Base-by-base conservation (phyloP, 2,113 vertebrate genomes). In the Melanostigma gelatinosum region DNA sequence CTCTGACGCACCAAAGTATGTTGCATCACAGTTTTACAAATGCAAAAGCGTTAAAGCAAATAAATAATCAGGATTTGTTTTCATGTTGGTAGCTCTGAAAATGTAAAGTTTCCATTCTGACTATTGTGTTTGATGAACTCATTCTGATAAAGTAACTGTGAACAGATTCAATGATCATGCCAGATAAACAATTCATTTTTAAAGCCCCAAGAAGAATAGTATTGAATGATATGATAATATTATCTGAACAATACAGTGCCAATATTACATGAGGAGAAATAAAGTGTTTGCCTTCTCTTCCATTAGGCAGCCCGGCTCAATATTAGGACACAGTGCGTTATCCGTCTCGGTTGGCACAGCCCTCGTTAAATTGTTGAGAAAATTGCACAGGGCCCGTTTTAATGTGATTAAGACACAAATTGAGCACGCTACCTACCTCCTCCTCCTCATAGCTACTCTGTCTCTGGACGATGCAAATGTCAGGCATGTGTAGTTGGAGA, bases 361-460 rank as follows among this genome's bases (percentile, higher is more conserved):
- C 67, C 78, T 83, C 61, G 68, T 89, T 87, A 86, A 91, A 92
- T 87, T 66, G 72, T 85, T 89, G 80, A 75, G 65, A 85, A 90
- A 91, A 87, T 91, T 86, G 75, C 82, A 75, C 69, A 52, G 75
- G 72, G 82, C 74, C 46, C 46, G 27, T 88, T 90, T 86, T 83
- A 88, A 87, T 85, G 80, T 80, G 73, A 86, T 92, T 90, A 93
- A 89, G 76, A 76, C 69, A 67, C 82, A 83, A 88, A 88, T 66
- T 90, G 71, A 84, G 88, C 77, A 5, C 18, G 6, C 42, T 70
- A 20, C 79, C 76, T 77, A 71, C 74, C 86, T 80, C 84, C 66
- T 80, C 84, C 66, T 80, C 78, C 85, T 80, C 71, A 73, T 73
- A 12, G 65, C 72, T 65, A 40, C 65, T 70, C 44, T 24, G 60